Evolutionary conservation across 2,797 vertebrate species (phyloP), one percentile per base, ranked within the genome.

Genomic region (Gila robusta): DNA sequence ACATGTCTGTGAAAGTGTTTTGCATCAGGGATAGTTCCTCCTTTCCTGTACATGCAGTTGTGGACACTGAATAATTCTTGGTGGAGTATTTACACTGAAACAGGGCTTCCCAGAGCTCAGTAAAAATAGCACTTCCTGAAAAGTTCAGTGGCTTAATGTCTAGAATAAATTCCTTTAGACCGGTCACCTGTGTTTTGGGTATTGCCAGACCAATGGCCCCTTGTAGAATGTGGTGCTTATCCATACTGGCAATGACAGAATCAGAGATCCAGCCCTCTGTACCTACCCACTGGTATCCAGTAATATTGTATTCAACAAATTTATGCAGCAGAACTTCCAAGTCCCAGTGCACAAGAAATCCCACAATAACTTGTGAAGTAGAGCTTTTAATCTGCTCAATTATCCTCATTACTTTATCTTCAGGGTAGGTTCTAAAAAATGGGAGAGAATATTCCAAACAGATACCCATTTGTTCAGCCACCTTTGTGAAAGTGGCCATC

Each of bases 171-270:
- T 93, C 92, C 54, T 83, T 91, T 87, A 95, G 66, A 16, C 94
- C 93, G 3, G 86, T 89, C 32, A 96, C 92, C n/a, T 93, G 87
- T 80, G 91, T 90, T 90, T 93, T 93, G 0, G 93, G 93, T 28
- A 96, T 93, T 9, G 94, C 91, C 66, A 96, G 86, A 0, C 95
- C 95, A 37, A 95, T 92, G 2, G 95, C 91, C 32, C 95, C 95
- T 47, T 93, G 82, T 37, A 96, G 82, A 70, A 95, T 90, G 32
- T 93, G 91, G 70, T 93, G 82, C 0, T 19, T 84, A 49, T 94
- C 92, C 62, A 83, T 32, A 26, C 88, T 66, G 72, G 93, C 92
- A 12, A 79, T 92, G 82, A 93, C 91, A 0, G 89, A 92, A 87
- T 94, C 94, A 79, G 89, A 88, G 32, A 96, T 95, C 95, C 95